phyloP scores from a whole-genome alignment of 23 tunicate species.

The Aplidium turbinatum region DNA sequence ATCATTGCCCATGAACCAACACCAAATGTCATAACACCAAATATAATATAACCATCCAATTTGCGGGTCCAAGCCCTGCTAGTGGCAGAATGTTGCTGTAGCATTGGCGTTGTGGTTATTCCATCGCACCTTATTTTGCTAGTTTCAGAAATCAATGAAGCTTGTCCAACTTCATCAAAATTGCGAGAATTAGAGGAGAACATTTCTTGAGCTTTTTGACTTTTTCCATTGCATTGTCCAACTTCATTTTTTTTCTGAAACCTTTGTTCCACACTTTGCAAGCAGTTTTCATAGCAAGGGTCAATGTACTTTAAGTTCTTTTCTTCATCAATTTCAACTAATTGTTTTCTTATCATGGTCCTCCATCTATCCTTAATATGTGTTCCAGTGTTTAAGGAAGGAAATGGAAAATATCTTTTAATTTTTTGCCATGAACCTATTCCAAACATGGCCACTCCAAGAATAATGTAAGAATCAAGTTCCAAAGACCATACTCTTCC shows the following conservation, averaged over 20 bases:
- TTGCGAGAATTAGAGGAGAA: neutral
- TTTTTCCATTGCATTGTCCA: neutral
- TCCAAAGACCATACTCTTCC: slow-evolving; percentile 2
- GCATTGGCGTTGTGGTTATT: neutral
- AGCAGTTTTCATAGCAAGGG: too few relatives aligned
- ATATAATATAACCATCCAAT: slow-evolving; percentile 11
- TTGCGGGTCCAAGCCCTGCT: neutral
- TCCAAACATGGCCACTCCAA: slow-evolving; percentile 44
- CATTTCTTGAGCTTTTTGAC: too few relatives aligned
- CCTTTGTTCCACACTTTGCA: too few relatives aligned
- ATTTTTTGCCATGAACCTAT: slow-evolving; percentile 22
- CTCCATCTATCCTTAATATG: slow-evolving; percentile 57
- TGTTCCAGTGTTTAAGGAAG: slow-evolving; percentile 17
- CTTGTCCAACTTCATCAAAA: neutral
- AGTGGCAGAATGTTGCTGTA: neutral
- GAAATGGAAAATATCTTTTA: slow-evolving; percentile 29
- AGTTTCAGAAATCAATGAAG: too few relatives aligned
- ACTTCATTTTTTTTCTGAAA: neutral
- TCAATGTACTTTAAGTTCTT: neutral
- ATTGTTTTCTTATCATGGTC: slow-evolving; percentile 4
- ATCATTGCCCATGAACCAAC: slow-evolving; percentile 15
- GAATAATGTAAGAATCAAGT: slow-evolving; percentile 42
- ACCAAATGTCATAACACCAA: slow-evolving; percentile 7
- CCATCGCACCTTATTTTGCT: too few relatives aligned
- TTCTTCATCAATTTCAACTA: slow-evolving; percentile 5